phyloP scores from a whole-genome alignment of 2,888 invertebrate species.

The Amaurobius ferox region DNA sequence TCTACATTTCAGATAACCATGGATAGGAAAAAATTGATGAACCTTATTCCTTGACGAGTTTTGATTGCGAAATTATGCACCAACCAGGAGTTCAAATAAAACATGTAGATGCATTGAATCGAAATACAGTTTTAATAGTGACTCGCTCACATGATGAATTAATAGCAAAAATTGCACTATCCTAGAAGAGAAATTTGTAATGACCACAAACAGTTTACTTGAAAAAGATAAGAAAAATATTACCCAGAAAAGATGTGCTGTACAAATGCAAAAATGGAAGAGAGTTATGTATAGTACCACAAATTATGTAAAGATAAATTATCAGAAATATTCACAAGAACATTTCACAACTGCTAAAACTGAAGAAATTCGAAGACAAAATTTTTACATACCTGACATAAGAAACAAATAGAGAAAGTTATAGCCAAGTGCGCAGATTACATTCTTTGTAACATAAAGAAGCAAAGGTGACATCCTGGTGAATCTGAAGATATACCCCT shows the following conservation, averaged over 20 bases:
- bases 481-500: neutral
- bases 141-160: neutral
- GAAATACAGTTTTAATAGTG: neutral
- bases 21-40: slow-evolving; percentile 22
- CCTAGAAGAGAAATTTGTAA: neutral
- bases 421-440: too few relatives aligned
- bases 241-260: neutral
- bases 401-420: too few relatives aligned
- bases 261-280: neutral
- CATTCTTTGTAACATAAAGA: too few relatives aligned
- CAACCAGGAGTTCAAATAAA: slow-evolving; percentile 19
- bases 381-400: too few relatives aligned
- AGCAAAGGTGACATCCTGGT: too few relatives aligned
- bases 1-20: neutral
- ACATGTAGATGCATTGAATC: slow-evolving; percentile 49
- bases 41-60: slow-evolving; percentile 14
- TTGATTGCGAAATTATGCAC: slow-evolving; percentile 24
- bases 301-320: neutral
- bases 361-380: too few relatives aligned
- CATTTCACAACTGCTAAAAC: too few relatives aligned
- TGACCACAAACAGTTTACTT: neutral
- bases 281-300: neutral
- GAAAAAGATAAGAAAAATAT: neutral
- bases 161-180: neutral
- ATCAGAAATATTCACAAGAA: neutral